Evolutionary conservation across 2,113 vertebrate species (phyloP).

Genomic region (Muntiacus muntjak): DNA sequence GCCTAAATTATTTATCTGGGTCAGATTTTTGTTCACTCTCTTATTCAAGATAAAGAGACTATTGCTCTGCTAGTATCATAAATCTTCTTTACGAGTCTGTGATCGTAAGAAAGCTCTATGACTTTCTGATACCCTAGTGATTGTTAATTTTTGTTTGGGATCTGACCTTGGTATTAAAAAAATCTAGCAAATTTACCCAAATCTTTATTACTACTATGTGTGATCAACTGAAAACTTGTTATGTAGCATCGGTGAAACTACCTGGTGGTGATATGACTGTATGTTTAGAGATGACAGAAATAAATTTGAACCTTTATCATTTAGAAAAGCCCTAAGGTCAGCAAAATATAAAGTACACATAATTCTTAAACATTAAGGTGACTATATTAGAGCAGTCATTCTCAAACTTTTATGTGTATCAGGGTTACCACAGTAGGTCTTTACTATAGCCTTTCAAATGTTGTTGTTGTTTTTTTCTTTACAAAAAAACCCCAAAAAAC

Average conservation of each 20-base stretch:
- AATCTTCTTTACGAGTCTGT: background rate
- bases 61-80: background rate
- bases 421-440: background rate
- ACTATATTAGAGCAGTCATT: background rate
- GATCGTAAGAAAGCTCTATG: background rate
- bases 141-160: background rate
- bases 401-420: background rate
- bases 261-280: background rate
- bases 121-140: background rate
- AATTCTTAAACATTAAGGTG: background rate
- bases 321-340: background rate
- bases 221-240: background rate
- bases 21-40: constrained; percentile 22
- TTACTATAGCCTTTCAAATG: background rate
- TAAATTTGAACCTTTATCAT: background rate
- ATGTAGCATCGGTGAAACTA: background rate
- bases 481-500: background rate
- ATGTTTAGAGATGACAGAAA: background rate
- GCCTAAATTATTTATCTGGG: constrained; percentile 36
- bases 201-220: background rate
- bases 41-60: background rate
- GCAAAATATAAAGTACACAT: background rate
- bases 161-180: constrained; percentile 24
- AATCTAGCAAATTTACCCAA: background rate
- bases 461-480: background rate